Evolutionary conservation across 2,797 vertebrate genomes (phyloP), one percentile per base, ranked within the genome.

Genomic region (Sylvilagus floridanus): DNA sequence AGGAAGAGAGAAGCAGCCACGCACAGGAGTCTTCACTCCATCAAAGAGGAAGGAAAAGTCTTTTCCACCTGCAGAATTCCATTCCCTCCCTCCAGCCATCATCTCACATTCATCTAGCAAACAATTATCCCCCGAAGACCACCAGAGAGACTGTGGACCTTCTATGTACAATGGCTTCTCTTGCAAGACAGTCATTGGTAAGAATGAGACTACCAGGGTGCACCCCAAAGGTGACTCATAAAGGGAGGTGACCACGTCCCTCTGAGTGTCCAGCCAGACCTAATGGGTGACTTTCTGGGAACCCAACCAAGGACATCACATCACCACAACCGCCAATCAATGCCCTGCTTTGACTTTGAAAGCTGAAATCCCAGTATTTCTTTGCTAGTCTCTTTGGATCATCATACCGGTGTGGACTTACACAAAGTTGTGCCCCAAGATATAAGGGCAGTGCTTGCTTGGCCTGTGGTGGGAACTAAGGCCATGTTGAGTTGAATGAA

Each of bases 41-140:
- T 96, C 96, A 94, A 97, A 96, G 96, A 97, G 95, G 95, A 97
- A 97, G 96, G 96, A 88, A 97, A 97, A 97, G 96, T 97, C 95
- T 95, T 96, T 97, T 97, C 95, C 97, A 97, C 97, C 93, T 95
- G 96, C 79, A 95, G 96, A 97, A 97, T 97, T 97, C 97, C 95
- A 96, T 97, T 97, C 96, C 94, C 97, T 97, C 97, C 96, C 97
- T 97, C 94, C 54, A 86, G 94, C 90, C 95, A 86, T 97, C 96
- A 94, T 95, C 97, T 97, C 95, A 96, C 82, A 96, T 87, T 97
- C 93, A 96, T 96, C 95, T 97, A 97, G 97, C 97, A 97, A 97
- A 94, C 96, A 97, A 97, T 83, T 93, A 95, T 91, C 96, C 94
- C 97, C 97, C 93, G 93, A 97, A 97, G 96, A 95, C 87, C 92